Base-by-base conservation (phyloP, 1,140 invertebrate genomes). In the Dreissena rostriformis region DNA sequence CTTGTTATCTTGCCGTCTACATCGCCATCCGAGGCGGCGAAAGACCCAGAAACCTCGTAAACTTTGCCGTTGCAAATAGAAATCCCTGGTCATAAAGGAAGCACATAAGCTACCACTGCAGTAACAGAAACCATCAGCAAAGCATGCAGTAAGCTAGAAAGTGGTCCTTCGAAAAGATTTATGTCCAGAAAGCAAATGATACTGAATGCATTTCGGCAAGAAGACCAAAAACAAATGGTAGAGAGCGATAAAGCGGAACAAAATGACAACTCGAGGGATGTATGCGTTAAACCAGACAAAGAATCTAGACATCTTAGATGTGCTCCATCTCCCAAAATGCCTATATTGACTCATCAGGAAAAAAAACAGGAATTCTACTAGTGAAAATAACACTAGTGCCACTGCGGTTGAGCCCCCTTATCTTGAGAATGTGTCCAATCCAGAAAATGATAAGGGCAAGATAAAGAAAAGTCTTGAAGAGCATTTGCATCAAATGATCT, bases 341-440 rank as follows among this genome's bases (percentile, higher is more conserved):
- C 86, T 15, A 86, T 86, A 72, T 57, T 86, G 17, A 86, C 82
- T 84, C 86, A 82, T 11, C 86, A 86, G 53, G 82, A 86, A 70
- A 71, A n/a, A 84, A 39, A 84, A 81, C 39, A 67, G 75, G 52
- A 78, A 8, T 22, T 67, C 85, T 15, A 65, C 80, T 28, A 17
- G 74, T 19, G 81, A 66, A 22, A 68, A 71, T 39, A 80, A 39
- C 39, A 11, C 22, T 19, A 24, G 17, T n/a, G 57, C 76, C 19
- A 61, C 77, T 0, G 77, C 75, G 17, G 71, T 72, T 6, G 86
- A 86, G 19, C 86, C 86, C 2, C 86, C 86, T 53, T 53, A 70
- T 51, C 52, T 86, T 7, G 86, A 86, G 74, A 67, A 68, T 29
- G 61, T 74, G 11, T 77, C 82, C 52, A 74, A 15, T 72, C 67